Evolutionary conservation across 2,113 vertebrate species (phyloP).

Genomic region (Hemibagrus wyckioides): DNA sequence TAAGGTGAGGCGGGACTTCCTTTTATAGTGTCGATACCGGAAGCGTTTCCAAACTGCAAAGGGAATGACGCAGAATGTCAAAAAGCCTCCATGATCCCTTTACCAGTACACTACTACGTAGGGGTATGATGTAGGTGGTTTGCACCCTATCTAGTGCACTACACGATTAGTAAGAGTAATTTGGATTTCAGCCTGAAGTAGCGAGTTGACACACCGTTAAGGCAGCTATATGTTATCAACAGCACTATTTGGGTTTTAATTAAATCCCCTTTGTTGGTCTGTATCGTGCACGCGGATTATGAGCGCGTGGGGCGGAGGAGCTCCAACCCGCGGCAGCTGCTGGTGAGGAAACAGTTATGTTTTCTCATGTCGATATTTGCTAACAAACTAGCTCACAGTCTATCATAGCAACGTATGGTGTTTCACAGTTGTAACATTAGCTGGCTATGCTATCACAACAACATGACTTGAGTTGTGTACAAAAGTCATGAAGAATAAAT

Average conservation of each 20-base stretch:
- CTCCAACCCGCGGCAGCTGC: constrained; percentile 68
- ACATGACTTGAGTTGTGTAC: neutral
- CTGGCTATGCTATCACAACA: constrained; percentile 26
- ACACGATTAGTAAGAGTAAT: neutral
- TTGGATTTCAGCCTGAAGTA: constrained; percentile 19
- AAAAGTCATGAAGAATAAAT: neutral
- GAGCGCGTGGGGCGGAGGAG: constrained; percentile 62
- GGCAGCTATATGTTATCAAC: constrained; percentile 33
- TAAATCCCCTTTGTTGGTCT: neutral
- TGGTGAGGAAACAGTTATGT: constrained; percentile 63
- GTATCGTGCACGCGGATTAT: constrained; percentile 62
- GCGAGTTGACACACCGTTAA: constrained; percentile 47
- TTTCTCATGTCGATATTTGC: constrained; percentile 38
- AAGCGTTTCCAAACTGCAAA: constrained; percentile 64
- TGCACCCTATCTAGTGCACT: constrained; percentile 14
- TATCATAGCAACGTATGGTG: neutral
- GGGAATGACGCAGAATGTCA: neutral
- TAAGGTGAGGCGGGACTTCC: constrained; percentile 63
- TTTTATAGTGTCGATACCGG: constrained; percentile 62
- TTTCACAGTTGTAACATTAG: constrained; percentile 23
- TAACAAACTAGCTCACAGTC: constrained; percentile 24
- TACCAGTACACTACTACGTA: neutral
- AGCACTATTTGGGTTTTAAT: constrained; percentile 2
- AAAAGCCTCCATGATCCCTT: neutral
- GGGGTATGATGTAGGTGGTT: too few species aligned